Conservation (phyloP, 2,888 invertebrate species). For the Malthinus seriepunctatus region DNA sequence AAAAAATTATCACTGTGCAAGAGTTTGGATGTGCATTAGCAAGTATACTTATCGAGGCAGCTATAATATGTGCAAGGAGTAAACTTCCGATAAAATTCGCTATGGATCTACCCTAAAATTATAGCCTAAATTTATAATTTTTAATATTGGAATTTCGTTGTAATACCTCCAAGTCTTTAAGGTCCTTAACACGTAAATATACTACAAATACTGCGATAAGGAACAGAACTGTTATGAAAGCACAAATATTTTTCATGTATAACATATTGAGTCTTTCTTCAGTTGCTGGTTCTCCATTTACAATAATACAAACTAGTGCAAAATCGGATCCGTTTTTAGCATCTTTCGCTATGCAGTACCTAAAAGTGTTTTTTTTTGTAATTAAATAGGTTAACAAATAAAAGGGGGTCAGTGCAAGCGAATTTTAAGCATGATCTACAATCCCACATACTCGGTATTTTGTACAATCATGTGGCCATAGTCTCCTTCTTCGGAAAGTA, state of each 20-base stretch:
- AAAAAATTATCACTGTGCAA: constrained; percentile 57
- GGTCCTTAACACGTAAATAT: constrained; percentile 60
- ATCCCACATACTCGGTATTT: neutral
- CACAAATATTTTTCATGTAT: constrained; percentile 20
- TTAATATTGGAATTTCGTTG: neutral
- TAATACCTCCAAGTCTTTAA: constrained; percentile 55
- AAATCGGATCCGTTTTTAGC: neutral
- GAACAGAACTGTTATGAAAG: constrained; percentile 50
- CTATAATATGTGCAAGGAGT: constrained; percentile 60
- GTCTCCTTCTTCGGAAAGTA: neutral
- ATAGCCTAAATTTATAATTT: constrained; percentile 22
- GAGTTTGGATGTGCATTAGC: constrained; percentile 49
- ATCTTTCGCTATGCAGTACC: constrained; percentile 6
- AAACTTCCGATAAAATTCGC: constrained; percentile 64
- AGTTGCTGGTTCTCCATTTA: neutral
- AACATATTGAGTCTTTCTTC: neutral
- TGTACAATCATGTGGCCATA: neutral
- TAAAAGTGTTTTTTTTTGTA: neutral
- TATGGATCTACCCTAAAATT: constrained; percentile 66
- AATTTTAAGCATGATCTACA: too few species aligned
- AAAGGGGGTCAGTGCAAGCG: too few species aligned
- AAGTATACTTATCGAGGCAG: constrained; percentile 61
- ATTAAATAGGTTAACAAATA: neutral
- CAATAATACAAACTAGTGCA: neutral
- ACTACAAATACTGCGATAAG: constrained; percentile 59